Percentiles rank a stretch among this genome's conserved stretches.
phyloP scores from a whole-genome alignment of 1,140 invertebrate species.

The Listronotus bonariensis region DNA sequence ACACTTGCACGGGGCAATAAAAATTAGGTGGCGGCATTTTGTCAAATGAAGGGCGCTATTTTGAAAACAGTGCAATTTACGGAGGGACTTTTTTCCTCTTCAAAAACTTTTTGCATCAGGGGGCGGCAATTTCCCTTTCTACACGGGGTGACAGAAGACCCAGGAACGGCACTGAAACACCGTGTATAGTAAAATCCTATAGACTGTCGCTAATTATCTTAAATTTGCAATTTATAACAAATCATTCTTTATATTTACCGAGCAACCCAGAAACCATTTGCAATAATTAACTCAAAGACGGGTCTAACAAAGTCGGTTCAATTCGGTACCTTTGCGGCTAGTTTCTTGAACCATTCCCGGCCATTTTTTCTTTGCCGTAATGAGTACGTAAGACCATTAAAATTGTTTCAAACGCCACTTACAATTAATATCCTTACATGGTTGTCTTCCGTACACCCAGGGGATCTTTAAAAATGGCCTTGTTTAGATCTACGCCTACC shows the following conservation, averaged over 20 bases:
- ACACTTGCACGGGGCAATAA: too few relatives aligned
- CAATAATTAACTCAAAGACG: not conserved
- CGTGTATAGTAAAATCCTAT: too few relatives aligned
- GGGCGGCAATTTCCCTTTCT: too few relatives aligned
- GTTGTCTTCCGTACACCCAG: not conserved
- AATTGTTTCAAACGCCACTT: conserved; percentile 8
- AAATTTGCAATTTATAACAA: not conserved
- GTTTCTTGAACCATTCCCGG: conserved; percentile 6
- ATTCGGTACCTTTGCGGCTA: conserved; percentile 7
- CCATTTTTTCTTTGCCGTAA: conserved; percentile 10
- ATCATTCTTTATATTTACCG: not conserved
- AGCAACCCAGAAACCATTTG: not conserved
- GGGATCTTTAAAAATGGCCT: conserved; percentile 5
- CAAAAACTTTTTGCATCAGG: too few relatives aligned
- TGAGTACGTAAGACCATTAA: conserved; percentile 8
- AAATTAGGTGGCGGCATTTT: too few relatives aligned
- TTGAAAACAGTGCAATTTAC: too few relatives aligned
- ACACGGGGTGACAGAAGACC: too few relatives aligned
- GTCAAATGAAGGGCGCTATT: too few relatives aligned
- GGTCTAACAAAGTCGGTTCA: not conserved
- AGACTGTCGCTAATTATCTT: not conserved
- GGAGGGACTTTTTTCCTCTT: too few relatives aligned
- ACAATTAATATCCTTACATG: conserved; percentile 8
- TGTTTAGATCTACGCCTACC: conserved; percentile 8
- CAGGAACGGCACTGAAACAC: too few relatives aligned